Conservation (phyloP, 2,113 vertebrate species). For the Tenebrosternarchus preto region DNA sequence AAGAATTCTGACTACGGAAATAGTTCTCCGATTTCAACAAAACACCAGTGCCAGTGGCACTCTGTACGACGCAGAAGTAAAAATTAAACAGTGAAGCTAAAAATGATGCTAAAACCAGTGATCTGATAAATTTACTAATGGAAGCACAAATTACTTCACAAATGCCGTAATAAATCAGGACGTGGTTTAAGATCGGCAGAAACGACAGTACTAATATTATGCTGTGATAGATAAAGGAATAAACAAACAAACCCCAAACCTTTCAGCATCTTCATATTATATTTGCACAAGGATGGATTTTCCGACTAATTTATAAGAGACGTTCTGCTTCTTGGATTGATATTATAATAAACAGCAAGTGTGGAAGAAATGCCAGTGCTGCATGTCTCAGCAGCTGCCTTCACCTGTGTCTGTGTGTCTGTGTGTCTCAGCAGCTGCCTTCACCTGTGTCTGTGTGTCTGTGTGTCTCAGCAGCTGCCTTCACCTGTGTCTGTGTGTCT, state of each 20-base stretch:
- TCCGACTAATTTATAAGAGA: neutral
- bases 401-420: too few relatives aligned
- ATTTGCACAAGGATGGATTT: neutral
- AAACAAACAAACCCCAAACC: neutral
- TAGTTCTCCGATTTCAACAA: neutral
- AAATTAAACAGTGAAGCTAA: neutral
- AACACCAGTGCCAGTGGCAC: too few relatives aligned
- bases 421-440: too few relatives aligned
- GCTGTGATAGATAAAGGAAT: neutral
- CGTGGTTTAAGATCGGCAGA: neutral
- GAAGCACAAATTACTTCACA: neutral
- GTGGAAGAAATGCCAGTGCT: neutral
- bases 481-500: too few relatives aligned
- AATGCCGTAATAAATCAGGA: neutral
- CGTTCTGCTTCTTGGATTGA: neutral
- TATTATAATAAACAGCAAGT: neutral
- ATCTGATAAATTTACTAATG: neutral
- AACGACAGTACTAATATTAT: neutral
- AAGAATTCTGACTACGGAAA: neutral
- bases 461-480: neutral
- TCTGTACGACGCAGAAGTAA: neutral
- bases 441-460: too few relatives aligned
- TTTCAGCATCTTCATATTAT: too few relatives aligned
- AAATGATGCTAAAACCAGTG: neutral
- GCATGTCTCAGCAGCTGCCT: neutral